Evolutionary conservation across 2,797 vertebrate species (phyloP), one percentile per base, ranked within the genome.

Genomic region (Amblyopsis hoosieri): DNA sequence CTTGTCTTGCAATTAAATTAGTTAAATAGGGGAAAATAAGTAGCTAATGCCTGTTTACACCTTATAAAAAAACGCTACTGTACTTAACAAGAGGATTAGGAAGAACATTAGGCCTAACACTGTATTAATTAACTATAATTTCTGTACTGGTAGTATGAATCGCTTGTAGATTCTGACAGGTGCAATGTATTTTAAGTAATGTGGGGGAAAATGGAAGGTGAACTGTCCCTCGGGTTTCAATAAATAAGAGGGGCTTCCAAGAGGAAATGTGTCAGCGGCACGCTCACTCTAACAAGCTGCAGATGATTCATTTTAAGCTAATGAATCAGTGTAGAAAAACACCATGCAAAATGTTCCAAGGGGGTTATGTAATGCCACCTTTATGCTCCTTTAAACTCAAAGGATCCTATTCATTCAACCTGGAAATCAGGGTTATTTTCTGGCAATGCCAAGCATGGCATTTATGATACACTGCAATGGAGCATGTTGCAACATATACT

Each of bases 221-320:
- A 73, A 80, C 77, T 52, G 70, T 49, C 73, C 79, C 70, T 61
- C 54, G 1, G 76, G 81, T 54, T 64, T 60, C 69, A 57, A 60
- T 71, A 76, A 85, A 81, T 61, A 80, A 84, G 76, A 58, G 82
- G 79, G 80, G 80, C 85, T 68, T 86, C 78, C 67, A 69, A 78
- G 66, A 85, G 87, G 81, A 90, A 89, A 86, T 78, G 85, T 90
- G 90, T 91, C 87, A 87, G 69, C 64, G 62, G 79, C 77, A 67
- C 72, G 81, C 79, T 83, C 79, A 87, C 70, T 62, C 75, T 83
- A 80, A 85, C 82, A 77, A 80, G 85, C 67, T 63, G 71, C 73
- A 75, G 74, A 75, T 86, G 85, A 88, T 81, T 89, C 83, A 83
- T 82, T 70, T 64, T 17, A 72, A 70, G 60, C 57, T 74, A 79